Base-by-base conservation (phyloP, 2,888 invertebrate species). In the Lasioglossum morio region DNA sequence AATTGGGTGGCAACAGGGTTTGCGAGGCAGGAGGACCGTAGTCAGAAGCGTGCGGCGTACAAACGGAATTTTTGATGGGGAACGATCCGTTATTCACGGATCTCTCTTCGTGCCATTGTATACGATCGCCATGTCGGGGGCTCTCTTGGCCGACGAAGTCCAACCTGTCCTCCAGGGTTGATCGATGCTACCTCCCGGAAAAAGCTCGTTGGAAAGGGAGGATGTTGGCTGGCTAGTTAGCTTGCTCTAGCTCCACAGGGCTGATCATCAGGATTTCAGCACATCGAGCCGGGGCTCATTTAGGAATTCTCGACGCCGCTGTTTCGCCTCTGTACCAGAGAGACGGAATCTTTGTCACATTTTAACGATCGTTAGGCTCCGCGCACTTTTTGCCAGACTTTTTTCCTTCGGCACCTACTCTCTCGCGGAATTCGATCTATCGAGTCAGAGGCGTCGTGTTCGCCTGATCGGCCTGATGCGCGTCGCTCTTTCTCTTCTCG, bases 61-160 rank as follows among this genome's bases (percentile, higher is more conserved):
- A 90, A 94, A 94, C 94, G 90, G 94, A 94, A 94, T 94, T 94
- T 94, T 93, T 93, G 89, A 94, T 93, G 90, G 86, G 81, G 87
- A 79, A 79, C 81, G 90, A 93, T 93, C 92, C 88, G 92, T 91
- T 93, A 93, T 94, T 94, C 92, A 93, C 91, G 88, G 89, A 81
- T 92, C 90, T 48, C 72, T 88, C 87, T 87, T 86, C 82, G 87
- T 90, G 85, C 88, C 90, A 91, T 93, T 93, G 92, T 93, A 89
- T 87, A 88, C 89, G 89, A 91, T 90, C 85, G 88, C 81, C 87
- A 83, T 86, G 82, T 77, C 48, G 72, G 73, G 66, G 70, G 79
- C 83, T 81, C 84, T 81, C 86, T 89, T 78, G 82, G 83, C 74
- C 82, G 83, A 72, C 84, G 82, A 37, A 76, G 89, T n/a, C n/a